Percentiles rank a stretch among this genome's conserved stretches.
Conservation (phyloP, 2,888 invertebrate genomes). For the Pogonocherus hispidulus region DNA sequence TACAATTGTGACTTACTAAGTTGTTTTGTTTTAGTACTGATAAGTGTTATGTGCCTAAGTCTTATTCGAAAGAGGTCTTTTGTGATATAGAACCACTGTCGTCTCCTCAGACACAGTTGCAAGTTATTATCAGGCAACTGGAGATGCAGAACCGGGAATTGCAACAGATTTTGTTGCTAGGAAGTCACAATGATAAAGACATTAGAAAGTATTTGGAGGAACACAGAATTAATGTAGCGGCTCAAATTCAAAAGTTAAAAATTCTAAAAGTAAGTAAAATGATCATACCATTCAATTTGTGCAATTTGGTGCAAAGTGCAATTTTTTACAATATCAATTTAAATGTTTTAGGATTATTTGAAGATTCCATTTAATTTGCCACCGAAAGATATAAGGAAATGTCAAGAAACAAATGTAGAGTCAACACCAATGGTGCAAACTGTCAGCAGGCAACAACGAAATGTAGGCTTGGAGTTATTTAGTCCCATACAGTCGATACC, state of each 20-base stretch:
- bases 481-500: slow-evolving; percentile 71
- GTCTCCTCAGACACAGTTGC: slow-evolving; percentile 75
- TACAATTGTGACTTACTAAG: slow-evolving; percentile 22
- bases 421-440: slow-evolving; percentile 63
- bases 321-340: background rate
- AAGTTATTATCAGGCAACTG: slow-evolving; percentile 79
- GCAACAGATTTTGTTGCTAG: slow-evolving; percentile 67
- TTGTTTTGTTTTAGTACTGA: slow-evolving; percentile 47
- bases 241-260: slow-evolving; percentile 78
- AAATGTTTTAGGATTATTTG: slow-evolving; percentile 54
- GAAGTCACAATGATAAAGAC: slow-evolving; percentile 66
- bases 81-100: slow-evolving; percentile 61
- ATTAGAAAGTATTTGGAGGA: slow-evolving; percentile 73
- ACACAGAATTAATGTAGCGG: slow-evolving; percentile 76
- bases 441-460: slow-evolving; percentile 47
- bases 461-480: slow-evolving; percentile 71
- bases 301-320: no score
- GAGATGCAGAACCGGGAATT: slow-evolving; percentile 78
- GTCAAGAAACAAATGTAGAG: slow-evolving; percentile 47
- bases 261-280: slow-evolving; percentile 72
- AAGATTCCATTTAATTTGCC: slow-evolving; percentile 35
- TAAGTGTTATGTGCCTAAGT: slow-evolving; percentile 50
- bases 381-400: slow-evolving; percentile 27
- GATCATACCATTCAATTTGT: no score
- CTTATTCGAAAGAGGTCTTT: slow-evolving; percentile 50